phyloP scores from a whole-genome alignment of 30 jellyfish, hydroid and myxozoan species.

The Cassiopea xamachana region DNA sequence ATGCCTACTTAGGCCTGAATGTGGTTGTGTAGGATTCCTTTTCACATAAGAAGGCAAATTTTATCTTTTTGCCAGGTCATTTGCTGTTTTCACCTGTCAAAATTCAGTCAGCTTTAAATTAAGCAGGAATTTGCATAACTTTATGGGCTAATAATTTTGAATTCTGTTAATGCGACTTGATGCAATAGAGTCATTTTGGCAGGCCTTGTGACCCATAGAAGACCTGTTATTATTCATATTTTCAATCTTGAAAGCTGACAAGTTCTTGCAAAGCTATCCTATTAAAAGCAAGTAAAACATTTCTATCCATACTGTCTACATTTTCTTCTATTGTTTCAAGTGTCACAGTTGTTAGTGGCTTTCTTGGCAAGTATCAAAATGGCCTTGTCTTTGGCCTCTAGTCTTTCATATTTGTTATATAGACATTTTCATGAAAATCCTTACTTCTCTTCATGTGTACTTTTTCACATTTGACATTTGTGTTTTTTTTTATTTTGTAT shows the following conservation, averaged over 20 bases:
- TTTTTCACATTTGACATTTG: no score
- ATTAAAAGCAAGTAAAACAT: not conserved
- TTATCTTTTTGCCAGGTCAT: slow-evolving; percentile 7
- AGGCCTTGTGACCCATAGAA: not conserved
- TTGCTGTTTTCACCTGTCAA: not conserved
- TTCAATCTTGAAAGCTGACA: not conserved
- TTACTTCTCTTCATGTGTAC: no score
- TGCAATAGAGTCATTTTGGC: not conserved
- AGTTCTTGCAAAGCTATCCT: not conserved
- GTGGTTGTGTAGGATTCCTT: not conserved
- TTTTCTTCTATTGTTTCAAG: not conserved
- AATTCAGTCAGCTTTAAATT: not conserved
- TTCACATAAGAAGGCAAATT: not conserved
- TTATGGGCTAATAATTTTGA: not conserved
- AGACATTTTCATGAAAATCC: no score
- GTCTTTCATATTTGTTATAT: no score
- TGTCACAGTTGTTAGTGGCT: not conserved
- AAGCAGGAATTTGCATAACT: not conserved
- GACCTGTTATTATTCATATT: not conserved
- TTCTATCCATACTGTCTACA: not conserved
- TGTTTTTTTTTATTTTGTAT: no score
- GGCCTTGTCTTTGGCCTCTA: no score
- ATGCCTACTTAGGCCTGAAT: not conserved
- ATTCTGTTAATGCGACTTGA: no score
- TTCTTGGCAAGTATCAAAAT: no score